Conservation (phyloP, 2,888 invertebrate species). For the Platycheirus albimanus region DNA sequence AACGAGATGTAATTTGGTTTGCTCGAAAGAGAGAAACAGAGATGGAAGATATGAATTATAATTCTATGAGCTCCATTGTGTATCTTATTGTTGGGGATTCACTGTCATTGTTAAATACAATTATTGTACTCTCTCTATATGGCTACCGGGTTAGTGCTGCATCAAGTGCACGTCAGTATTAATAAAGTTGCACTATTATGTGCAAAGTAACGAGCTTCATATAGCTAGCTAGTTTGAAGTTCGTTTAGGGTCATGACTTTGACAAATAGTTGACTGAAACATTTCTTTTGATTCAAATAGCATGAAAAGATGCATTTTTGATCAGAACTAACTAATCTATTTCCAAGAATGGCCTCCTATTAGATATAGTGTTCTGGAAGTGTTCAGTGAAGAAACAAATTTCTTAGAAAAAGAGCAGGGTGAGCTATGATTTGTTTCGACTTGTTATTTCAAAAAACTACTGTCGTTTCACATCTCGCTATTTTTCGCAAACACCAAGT, state of each 20-base stretch:
- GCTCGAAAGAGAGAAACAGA: background rate
- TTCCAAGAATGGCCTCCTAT: too few species aligned
- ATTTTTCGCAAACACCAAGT: too few species aligned
- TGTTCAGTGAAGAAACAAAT: too few species aligned
- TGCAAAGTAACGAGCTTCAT: background rate
- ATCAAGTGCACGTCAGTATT: conserved; percentile 68
- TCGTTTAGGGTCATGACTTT: conserved; percentile 51
- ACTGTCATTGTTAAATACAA: conserved; percentile 66
- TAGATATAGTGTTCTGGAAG: too few species aligned
- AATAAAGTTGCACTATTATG: conserved; percentile 51
- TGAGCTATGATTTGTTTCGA: too few species aligned
- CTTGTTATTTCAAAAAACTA: too few species aligned
- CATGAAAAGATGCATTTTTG: too few species aligned
- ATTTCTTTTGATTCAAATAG: too few species aligned
- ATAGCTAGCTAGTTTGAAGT: conserved; percentile 6
- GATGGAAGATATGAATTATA: background rate
- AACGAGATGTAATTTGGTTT: too few species aligned
- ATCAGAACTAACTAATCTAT: too few species aligned
- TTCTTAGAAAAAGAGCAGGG: too few species aligned
- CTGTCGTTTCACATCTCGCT: too few species aligned
- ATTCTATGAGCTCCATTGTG: conserved; percentile 42
- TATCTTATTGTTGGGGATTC: conserved; percentile 42
- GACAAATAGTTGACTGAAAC: background rate
- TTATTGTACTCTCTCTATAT: conserved; percentile 21
- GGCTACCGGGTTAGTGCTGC: conserved; percentile 52